A percentile compares a stretch with the other conserved stretches of the same genome.
phyloP scores from a whole-genome alignment of 2,888 invertebrate species.

The Andrena dorsata region DNA sequence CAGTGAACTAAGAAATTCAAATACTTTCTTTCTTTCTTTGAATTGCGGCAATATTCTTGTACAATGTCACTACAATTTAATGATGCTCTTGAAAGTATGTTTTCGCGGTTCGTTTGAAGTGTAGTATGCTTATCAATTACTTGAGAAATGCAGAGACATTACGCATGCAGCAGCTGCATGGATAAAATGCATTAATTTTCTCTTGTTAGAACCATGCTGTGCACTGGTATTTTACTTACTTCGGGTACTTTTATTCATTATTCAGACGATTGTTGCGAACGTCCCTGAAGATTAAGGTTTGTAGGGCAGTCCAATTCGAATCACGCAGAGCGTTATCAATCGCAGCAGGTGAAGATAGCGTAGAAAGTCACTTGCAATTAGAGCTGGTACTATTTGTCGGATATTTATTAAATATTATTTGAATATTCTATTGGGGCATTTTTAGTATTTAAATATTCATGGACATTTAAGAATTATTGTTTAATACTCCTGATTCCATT shows the following conservation, averaged over 20 bases:
- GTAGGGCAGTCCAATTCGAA: neutral
- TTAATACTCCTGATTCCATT: no score
- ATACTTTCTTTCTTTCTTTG: neutral
- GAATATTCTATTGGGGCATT: neutral
- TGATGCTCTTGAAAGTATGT: neutral
- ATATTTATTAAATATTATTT: neutral
- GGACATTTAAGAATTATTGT: neutral
- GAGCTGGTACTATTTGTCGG: neutral
- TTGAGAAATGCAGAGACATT: neutral
- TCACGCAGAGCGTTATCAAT: neutral
- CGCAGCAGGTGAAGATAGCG: neutral
- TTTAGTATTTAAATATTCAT: neutral
- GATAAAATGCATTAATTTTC: neutral
- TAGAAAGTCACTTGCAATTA: neutral
- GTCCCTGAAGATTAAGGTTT: slow-evolving; percentile 15
- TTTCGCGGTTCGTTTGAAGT: neutral
- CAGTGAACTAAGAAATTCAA: neutral
- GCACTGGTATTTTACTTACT: neutral
- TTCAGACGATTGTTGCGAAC: neutral
- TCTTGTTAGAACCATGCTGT: neutral
- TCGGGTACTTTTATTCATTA: neutral
- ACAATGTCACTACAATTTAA: neutral
- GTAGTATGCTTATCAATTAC: neutral
- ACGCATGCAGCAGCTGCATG: neutral
- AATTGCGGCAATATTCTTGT: slow-evolving; percentile 5